phyloP scores from a whole-genome alignment of 2,888 invertebrate genomes.

The Chironomus tentans region DNA sequence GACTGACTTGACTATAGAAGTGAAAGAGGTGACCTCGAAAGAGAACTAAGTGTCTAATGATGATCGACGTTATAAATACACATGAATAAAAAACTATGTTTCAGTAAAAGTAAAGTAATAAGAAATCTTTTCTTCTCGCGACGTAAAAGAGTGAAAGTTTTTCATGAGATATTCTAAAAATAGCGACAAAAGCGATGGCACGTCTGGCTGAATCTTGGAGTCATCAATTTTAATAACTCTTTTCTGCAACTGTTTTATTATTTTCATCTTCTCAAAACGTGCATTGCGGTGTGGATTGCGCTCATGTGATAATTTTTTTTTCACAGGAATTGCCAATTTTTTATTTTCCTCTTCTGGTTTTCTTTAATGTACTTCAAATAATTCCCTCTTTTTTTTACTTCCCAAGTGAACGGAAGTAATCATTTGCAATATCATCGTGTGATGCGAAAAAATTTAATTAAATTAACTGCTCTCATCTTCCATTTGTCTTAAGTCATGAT shows the following conservation, averaged over 20 bases:
- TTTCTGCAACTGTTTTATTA: background rate
- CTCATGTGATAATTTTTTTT: no score
- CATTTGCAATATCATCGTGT: no score
- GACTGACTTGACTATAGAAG: background rate
- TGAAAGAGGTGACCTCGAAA: background rate
- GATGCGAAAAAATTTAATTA: no score
- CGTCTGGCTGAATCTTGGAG: conserved; percentile 12
- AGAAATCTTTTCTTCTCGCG: background rate
- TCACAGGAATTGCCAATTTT: no score
- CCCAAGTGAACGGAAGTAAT: conserved; percentile 2
- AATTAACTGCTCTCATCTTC: no score
- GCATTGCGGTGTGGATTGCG: background rate
- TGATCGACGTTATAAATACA: background rate
- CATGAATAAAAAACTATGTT: background rate
- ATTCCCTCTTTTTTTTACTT: background rate
- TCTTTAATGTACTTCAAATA: no score
- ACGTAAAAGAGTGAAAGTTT: conserved; percentile 11
- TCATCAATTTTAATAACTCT: conserved; percentile 20
- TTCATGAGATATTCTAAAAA: background rate
- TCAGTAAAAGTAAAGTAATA: background rate
- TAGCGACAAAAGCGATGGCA: conserved; percentile 3
- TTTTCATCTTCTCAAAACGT: background rate
- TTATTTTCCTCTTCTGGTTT: no score
- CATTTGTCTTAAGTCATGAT: no score
- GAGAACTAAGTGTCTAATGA: background rate